These are phyloP conservation scores for Trichomalopsis sarcophagae DNA, from an alignment of 1,140 invertebrate genomes.

Conservation along the genomic window DNA sequence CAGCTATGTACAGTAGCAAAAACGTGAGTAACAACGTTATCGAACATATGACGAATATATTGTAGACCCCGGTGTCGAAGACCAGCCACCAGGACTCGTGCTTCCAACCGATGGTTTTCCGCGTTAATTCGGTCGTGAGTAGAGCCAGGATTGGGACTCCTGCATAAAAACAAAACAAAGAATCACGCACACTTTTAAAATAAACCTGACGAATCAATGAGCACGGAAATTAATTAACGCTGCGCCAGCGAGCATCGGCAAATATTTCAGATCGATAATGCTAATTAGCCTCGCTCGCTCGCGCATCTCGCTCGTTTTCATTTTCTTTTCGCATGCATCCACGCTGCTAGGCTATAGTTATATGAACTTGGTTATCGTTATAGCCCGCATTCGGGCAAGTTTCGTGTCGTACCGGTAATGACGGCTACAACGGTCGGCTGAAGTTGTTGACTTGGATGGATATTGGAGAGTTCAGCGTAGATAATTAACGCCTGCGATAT, in stretches of 20 bases:
- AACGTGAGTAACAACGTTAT: conserved; percentile 75
- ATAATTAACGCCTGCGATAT: conserved; percentile 77
- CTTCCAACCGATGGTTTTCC: conserved; percentile 74
- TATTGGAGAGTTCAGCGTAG: conserved; percentile 76
- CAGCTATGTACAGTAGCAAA: conserved; percentile 74
- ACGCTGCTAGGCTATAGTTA: neutral
- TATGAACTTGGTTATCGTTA: neutral
- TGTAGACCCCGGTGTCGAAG: conserved; percentile 75
- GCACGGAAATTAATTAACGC: neutral
- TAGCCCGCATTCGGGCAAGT: neutral
- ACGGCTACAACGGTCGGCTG: conserved; percentile 78
- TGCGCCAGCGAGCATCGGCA: too few species aligned
- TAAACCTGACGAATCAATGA: neutral
- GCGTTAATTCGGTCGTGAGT: conserved; percentile 76
- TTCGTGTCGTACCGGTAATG: conserved; percentile 73
- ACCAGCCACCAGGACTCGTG: conserved; percentile 78
- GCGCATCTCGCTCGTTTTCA: neutral
- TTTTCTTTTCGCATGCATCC: neutral
- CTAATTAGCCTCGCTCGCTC: neutral
- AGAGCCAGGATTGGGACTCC: conserved; percentile 77
- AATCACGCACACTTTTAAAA: neutral
- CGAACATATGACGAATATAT: conserved; percentile 76
- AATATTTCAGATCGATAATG: neutral
- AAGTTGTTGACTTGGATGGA: conserved; percentile 73
- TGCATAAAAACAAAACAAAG: conserved; percentile 49